phyloP scores from a whole-genome alignment of 2,113 vertebrate species.

The Aythya baeri region DNA sequence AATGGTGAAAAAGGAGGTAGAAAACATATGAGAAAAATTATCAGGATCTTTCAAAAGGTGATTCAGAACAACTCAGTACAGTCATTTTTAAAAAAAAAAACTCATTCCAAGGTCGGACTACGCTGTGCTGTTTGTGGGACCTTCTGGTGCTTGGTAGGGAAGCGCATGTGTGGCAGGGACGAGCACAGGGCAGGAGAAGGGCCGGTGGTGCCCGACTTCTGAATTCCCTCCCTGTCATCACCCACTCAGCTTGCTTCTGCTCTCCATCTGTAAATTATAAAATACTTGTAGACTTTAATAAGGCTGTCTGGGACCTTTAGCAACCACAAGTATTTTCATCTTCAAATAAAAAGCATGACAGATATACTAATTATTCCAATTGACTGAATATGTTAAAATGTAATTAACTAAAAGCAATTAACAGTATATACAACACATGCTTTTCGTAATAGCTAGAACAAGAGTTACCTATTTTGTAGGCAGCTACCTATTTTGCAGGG shows the following conservation, averaged over 20 bases:
- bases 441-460: too few relatives aligned
- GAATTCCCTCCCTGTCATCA: neutral
- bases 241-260: neutral
- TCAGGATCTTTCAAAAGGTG: neutral
- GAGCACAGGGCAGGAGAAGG: neutral
- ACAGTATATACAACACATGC: neutral
- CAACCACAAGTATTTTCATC: neutral
- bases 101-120: neutral
- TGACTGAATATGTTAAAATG: neutral
- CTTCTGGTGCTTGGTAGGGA: neutral
- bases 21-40: neutral
- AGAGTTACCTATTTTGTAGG: neutral
- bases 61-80: neutral
- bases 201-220: neutral
- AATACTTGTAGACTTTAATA: neutral
- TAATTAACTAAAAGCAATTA: neutral
- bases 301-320: neutral
- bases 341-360: neutral
- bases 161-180: fast-evolving
- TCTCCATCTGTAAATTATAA: neutral
- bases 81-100: fast-evolving
- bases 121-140: neutral
- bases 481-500: neutral
- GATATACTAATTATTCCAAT: slow-evolving; percentile 21
- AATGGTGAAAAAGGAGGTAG: too few relatives aligned